Percentiles rank a stretch among this genome's conserved stretches.
Evolutionary conservation across 2,797 vertebrate species (phyloP).

Genomic region (Sebastes variabilis): DNA sequence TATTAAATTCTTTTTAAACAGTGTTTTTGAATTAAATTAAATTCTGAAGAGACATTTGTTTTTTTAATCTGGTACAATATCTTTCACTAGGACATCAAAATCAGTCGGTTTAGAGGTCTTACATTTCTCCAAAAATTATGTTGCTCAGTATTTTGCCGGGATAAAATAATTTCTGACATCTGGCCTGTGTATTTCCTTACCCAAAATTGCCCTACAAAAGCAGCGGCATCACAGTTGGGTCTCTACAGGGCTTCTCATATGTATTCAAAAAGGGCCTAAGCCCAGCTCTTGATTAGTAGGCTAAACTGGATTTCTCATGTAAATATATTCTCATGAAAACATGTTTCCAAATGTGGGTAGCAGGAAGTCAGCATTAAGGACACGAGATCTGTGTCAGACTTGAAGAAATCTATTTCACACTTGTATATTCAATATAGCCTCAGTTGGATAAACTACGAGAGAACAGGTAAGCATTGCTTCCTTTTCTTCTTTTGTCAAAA

Average conservation of each 20-base stretch:
- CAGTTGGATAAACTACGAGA: background rate
- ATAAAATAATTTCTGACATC: constrained; percentile 64
- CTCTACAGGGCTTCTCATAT: constrained; percentile 56
- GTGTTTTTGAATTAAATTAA: background rate
- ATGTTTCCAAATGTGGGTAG: constrained; percentile 44
- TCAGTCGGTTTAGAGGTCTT: constrained; percentile 11
- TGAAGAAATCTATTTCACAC: constrained; percentile 40
- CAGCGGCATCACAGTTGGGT: constrained; percentile 42
- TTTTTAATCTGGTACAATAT: background rate
- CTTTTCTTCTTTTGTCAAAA: constrained; percentile 12
- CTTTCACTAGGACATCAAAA: constrained; percentile 20
- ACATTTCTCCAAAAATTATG: constrained; percentile 3
- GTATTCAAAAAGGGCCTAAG: constrained; percentile 34
- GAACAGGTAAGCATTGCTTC: constrained; percentile 9
- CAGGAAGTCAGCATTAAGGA: constrained; percentile 50
- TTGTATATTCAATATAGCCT: constrained; percentile 5
- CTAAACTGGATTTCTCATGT: constrained; percentile 47
- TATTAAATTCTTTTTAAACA: background rate
- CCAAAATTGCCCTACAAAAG: constrained; percentile 55
- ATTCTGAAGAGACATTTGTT: background rate
- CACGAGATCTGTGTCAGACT: constrained; percentile 1
- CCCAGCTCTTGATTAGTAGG: constrained; percentile 65
- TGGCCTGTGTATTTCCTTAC: constrained; percentile 65
- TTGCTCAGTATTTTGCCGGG: constrained; percentile 40
- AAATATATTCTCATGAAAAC: constrained; percentile 32